Evolutionary conservation across 2,888 invertebrate species (phyloP).

Genomic region (Loripinus fragilis): DNA sequence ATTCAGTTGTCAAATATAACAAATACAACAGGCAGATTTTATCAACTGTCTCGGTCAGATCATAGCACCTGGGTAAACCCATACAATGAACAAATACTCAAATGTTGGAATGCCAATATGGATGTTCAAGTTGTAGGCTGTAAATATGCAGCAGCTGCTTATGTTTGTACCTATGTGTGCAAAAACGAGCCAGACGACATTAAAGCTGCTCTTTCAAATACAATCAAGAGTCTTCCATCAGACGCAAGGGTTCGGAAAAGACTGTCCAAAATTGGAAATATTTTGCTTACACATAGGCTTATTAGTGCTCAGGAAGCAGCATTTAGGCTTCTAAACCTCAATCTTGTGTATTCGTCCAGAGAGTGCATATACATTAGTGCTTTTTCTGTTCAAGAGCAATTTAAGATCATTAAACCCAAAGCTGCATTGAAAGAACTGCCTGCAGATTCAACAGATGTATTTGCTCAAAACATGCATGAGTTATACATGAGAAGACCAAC

Average conservation of each 20-base stretch:
- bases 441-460: conserved; percentile 19
- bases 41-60: not conserved
- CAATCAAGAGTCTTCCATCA: not conserved
- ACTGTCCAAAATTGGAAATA: conserved; percentile 22
- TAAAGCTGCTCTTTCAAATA: not conserved
- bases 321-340: conserved; percentile 2
- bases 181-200: conserved; percentile 22
- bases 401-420: conserved; percentile 17
- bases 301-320: conserved; percentile 26
- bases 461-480: conserved; percentile 15
- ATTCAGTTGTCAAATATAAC: conserved; percentile 11
- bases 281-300: conserved; percentile 18
- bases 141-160: conserved; percentile 25
- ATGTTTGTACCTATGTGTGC: conserved; percentile 16
- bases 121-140: conserved; percentile 23
- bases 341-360: conserved; percentile 20
- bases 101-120: conserved; percentile 20
- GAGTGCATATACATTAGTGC: conserved; percentile 16
- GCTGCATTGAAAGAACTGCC: not conserved
- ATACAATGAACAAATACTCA: conserved; percentile 16
- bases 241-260: not conserved
- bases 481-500: conserved; percentile 19
- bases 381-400: not conserved
- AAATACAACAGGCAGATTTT: conserved; percentile 23
- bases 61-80: conserved; percentile 25